Percentiles rank a stretch among this genome's conserved stretches.
Conservation (phyloP, 2,888 invertebrate genomes). For the Trachelus troglodyta region DNA sequence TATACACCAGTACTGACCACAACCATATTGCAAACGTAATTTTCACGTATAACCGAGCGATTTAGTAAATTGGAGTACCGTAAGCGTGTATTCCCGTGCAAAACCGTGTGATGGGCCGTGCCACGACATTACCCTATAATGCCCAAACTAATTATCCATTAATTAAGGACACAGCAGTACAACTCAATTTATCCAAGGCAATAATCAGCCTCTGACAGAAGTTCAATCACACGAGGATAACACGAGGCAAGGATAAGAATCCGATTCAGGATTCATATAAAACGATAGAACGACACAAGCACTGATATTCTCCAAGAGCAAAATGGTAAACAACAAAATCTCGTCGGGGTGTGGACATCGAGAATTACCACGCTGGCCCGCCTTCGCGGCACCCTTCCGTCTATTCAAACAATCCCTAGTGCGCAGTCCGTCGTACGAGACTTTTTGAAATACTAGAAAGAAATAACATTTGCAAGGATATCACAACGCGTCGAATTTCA, state of each 20-base stretch:
- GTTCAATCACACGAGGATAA: background rate
- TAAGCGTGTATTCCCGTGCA: background rate
- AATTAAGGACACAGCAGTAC: background rate
- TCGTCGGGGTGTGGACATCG: background rate
- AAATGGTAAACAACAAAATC: slow-evolving; percentile 1
- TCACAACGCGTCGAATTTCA: background rate
- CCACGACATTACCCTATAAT: background rate
- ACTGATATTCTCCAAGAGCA: background rate
- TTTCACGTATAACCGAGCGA: background rate
- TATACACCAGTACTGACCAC: background rate
- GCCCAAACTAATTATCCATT: background rate
- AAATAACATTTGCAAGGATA: background rate
- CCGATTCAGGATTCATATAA: background rate
- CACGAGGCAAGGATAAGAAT: background rate
- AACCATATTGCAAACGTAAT: background rate
- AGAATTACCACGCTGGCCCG: background rate
- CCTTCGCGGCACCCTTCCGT: background rate
- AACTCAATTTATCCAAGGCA: background rate
- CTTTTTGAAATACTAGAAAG: background rate
- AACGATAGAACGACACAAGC: background rate
- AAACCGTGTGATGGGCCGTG: background rate
- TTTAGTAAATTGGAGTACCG: background rate
- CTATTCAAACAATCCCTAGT: background rate
- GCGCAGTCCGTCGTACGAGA: background rate
- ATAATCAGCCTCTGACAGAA: background rate